These are phyloP conservation scores for Monarcha castaneiventris DNA, from an alignment of 2,113 vertebrate genomes.

Conservation along the genomic window DNA sequence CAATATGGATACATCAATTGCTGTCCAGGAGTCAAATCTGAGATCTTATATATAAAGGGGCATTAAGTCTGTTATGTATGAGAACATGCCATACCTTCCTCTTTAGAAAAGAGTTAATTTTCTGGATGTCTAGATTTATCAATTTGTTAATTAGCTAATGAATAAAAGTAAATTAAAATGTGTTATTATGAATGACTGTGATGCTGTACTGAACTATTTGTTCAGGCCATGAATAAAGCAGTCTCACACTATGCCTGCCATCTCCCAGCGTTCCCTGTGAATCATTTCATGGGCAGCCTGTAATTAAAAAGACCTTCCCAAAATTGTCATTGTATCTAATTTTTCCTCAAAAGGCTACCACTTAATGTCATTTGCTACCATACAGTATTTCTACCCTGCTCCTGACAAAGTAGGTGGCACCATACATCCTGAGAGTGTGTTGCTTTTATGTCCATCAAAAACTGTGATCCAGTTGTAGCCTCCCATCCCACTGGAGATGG, in stretches of 20 bases:
- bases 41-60: neutral
- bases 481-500: neutral
- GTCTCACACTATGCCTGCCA: neutral
- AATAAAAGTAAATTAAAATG: neutral
- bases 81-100: neutral
- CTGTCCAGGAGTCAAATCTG: neutral
- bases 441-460: neutral
- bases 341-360: neutral
- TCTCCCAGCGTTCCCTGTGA: neutral
- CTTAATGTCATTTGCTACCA: neutral
- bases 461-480: neutral
- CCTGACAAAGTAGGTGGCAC: neutral
- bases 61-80: neutral
- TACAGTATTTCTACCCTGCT: neutral
- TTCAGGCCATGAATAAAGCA: neutral
- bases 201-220: neutral
- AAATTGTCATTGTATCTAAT: neutral
- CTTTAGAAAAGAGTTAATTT: neutral
- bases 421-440: neutral
- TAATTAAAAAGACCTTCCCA: neutral
- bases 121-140: neutral
- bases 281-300: neutral
- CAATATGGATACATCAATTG: neutral
- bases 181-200: neutral
- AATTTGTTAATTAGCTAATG: neutral